These are phyloP conservation scores for Vollenhovia emeryi DNA, from an alignment of 1,140 invertebrate genomes.

Conservation along the genomic window DNA sequence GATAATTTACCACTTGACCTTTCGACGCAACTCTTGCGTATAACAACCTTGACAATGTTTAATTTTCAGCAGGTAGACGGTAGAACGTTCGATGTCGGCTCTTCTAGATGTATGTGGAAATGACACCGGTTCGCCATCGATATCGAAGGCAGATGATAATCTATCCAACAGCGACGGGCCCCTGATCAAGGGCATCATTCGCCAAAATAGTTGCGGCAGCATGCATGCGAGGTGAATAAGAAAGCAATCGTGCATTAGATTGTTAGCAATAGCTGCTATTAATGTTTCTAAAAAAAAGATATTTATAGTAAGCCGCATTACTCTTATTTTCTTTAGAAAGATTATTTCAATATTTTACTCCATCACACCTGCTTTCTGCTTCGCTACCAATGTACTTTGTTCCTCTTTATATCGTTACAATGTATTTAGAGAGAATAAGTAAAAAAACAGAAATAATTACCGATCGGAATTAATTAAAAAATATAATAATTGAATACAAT, in stretches of 20 bases:
- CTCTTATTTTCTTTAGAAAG: not conserved
- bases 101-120: constrained; percentile 65
- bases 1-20: no score
- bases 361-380: no score
- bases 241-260: not conserved
- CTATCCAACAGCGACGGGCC: constrained; percentile 82
- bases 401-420: not conserved
- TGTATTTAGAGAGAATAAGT: not conserved
- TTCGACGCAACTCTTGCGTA: not conserved
- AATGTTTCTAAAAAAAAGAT: not conserved
- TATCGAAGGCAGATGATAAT: constrained; percentile 82
- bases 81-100: constrained; percentile 55
- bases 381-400: not conserved
- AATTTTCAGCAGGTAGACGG: not conserved
- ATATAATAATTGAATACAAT: not conserved
- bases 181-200: constrained; percentile 75
- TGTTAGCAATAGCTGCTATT: not conserved
- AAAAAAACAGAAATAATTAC: no score
- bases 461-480: not conserved
- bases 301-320: not conserved
- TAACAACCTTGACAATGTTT: not conserved
- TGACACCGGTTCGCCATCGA: constrained; percentile 78
- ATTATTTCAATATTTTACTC: not conserved
- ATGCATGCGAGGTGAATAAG: constrained; percentile 55
- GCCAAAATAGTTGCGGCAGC: constrained; percentile 62